Conservation (phyloP, 1,140 invertebrate species). For the Camponotus floridanus region DNA sequence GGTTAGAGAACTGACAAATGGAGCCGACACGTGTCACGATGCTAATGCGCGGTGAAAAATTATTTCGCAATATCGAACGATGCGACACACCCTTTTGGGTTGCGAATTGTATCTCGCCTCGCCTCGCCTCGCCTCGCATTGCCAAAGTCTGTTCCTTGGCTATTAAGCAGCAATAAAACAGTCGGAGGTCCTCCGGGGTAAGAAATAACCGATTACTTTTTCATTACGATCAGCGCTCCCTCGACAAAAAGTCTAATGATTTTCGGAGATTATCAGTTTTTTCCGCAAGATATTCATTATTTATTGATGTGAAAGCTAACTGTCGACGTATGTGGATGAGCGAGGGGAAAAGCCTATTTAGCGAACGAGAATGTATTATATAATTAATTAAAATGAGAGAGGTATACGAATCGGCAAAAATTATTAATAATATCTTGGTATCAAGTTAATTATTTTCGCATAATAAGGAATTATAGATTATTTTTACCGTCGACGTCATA, state of each 20-base stretch:
- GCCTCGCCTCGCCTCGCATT: neutral
- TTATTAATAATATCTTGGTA: neutral
- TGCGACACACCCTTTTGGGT: conserved; percentile 21
- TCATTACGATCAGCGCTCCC: neutral
- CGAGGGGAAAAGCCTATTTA: neutral
- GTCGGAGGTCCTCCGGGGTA: conserved; percentile 9
- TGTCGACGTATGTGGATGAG: no score
- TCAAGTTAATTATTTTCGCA: neutral
- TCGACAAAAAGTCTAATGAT: conserved; percentile 63
- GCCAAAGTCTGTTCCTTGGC: conserved; percentile 26
- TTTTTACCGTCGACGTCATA: neutral
- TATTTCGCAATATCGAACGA: conserved; percentile 66
- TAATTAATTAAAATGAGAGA: neutral
- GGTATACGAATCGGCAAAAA: neutral
- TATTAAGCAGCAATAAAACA: conserved; percentile 69
- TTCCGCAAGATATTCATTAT: conserved; percentile 33
- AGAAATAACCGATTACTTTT: conserved; percentile 45
- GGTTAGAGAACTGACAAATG: conserved; percentile 54
- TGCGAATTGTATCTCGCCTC: neutral
- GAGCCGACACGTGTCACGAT: conserved; percentile 69
- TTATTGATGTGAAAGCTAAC: conserved; percentile 15
- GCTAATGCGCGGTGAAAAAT: conserved; percentile 72
- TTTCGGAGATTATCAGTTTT: conserved; percentile 56
- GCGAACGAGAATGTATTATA: neutral
- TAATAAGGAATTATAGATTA: neutral